Conservation (phyloP, 35 echinoderm and acorn worm genomes). For the Holothuria glaberrima region DNA sequence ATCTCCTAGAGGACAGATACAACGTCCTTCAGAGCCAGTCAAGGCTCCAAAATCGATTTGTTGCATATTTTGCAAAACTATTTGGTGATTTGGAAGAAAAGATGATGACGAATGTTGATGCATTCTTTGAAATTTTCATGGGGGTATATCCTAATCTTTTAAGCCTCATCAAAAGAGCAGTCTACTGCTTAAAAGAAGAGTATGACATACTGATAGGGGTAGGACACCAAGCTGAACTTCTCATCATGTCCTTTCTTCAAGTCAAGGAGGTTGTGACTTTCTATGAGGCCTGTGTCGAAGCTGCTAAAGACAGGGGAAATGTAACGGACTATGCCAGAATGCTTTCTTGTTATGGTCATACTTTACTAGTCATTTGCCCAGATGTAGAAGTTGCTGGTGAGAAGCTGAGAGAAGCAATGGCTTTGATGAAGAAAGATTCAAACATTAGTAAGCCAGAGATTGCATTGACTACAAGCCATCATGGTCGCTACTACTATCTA, state of each 20-base stretch:
- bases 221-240: not conserved
- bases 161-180: slow-evolving; percentile 17
- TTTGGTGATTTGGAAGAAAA: slow-evolving; percentile 5
- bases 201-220: slow-evolving; percentile 30
- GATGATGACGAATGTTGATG: slow-evolving; percentile 15
- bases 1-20: slow-evolving; percentile 39
- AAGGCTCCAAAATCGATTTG: slow-evolving; percentile 30
- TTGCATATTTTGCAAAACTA: slow-evolving; percentile 38
- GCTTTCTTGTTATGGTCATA: too few species aligned
- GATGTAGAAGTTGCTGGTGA: too few species aligned
- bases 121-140: slow-evolving; percentile 15
- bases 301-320: too few species aligned
- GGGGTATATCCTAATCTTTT: slow-evolving; percentile 36
- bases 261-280: too few species aligned
- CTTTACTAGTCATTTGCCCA: too few species aligned
- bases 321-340: too few species aligned
- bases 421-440: slow-evolving; percentile 34
- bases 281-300: too few species aligned
- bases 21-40: slow-evolving; percentile 19
- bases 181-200: slow-evolving; percentile 48
- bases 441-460: slow-evolving; percentile 17
- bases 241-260: too few species aligned
- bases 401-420: too few species aligned
- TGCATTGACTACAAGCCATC: slow-evolving; percentile 40
- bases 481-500: slow-evolving; percentile 20